phyloP scores from a whole-genome alignment of 2,888 invertebrate species.

The Laspeyria flexula region DNA sequence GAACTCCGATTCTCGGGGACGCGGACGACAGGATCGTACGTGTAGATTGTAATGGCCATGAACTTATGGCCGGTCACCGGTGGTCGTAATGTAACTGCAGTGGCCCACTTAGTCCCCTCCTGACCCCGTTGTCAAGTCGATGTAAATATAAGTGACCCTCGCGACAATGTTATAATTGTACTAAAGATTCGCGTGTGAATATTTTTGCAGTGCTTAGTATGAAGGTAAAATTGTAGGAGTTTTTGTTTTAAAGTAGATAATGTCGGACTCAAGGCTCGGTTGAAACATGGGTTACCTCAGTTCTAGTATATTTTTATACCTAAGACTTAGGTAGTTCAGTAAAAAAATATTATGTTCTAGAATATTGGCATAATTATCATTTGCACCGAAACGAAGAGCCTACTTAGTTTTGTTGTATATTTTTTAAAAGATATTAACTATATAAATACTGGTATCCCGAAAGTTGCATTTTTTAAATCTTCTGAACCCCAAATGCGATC shows the following conservation, averaged over 20 bases:
- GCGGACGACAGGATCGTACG: slow-evolving; percentile 18
- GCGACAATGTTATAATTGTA: slow-evolving; percentile 38
- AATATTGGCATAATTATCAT: too few relatives aligned
- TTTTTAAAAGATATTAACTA: too few relatives aligned
- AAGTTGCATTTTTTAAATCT: too few relatives aligned
- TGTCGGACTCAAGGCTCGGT: background rate
- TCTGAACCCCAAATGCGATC: too few relatives aligned
- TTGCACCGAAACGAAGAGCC: too few relatives aligned
- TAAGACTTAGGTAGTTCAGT: too few relatives aligned
- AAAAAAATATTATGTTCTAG: too few relatives aligned
- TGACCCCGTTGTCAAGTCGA: slow-evolving; percentile 38
- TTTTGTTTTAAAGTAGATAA: background rate
- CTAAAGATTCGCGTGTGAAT: slow-evolving; percentile 14
- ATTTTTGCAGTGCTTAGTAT: slow-evolving; percentile 15
- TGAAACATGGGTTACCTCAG: background rate
- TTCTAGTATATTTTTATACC: too few relatives aligned
- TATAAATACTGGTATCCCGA: too few relatives aligned
- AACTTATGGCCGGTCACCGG: slow-evolving; percentile 51
- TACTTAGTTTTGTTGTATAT: too few relatives aligned
- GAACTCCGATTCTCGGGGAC: too few relatives aligned
- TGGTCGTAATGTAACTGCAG: slow-evolving; percentile 47
- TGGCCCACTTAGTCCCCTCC: slow-evolving; percentile 59
- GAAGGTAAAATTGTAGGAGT: slow-evolving; percentile 10
- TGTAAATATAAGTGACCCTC: slow-evolving; percentile 46
- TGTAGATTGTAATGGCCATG: slow-evolving; percentile 54